phyloP scores from a whole-genome alignment of 2,797 vertebrate genomes.

The Iguana delicatissima region DNA sequence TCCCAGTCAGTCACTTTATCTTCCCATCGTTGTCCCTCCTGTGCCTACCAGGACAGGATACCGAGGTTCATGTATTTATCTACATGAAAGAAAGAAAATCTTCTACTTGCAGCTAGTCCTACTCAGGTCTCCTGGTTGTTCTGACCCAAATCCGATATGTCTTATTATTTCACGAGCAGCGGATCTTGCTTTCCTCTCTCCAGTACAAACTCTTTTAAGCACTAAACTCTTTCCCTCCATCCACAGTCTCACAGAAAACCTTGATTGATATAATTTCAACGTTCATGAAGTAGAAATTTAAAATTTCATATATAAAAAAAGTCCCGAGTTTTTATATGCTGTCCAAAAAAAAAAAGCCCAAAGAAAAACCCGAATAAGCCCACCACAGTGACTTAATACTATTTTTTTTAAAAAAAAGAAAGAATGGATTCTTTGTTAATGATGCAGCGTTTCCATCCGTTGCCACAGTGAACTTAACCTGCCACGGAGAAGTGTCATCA shows the following conservation, averaged over 20 bases:
- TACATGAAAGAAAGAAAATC: constrained; percentile 50
- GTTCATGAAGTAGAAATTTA: constrained; percentile 77
- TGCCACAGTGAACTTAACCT: constrained; percentile 89
- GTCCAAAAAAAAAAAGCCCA: constrained; percentile 62
- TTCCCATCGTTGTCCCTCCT: constrained; percentile 32
- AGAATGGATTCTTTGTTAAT: constrained; percentile 80
- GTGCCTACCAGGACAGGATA: constrained; percentile 46
- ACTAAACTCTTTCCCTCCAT: constrained; percentile 88
- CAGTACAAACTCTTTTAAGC: constrained; percentile 65
- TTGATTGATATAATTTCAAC: constrained; percentile 85
- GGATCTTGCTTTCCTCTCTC: constrained; percentile 38
- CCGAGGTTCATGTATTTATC: constrained; percentile 57
- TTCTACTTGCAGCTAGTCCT: constrained; percentile 43
- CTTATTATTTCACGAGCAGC: constrained; percentile 67
- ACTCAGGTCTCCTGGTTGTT: constrained; percentile 62
- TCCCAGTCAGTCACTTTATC: constrained; percentile 57
- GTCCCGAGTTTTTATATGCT: constrained; percentile 84
- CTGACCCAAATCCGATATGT: constrained; percentile 77
- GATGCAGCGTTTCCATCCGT: constrained; percentile 92
- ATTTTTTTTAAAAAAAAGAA: constrained; percentile 44
- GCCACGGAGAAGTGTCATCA: constrained; percentile 77
- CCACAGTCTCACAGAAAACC: constrained; percentile 91
- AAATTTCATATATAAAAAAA: constrained; percentile 80
- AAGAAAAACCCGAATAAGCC: constrained; percentile 67
- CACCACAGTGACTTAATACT: constrained; percentile 80